Evolutionary conservation across 2,888 invertebrate species (phyloP).

Genomic region (Drosophila borealis): DNA sequence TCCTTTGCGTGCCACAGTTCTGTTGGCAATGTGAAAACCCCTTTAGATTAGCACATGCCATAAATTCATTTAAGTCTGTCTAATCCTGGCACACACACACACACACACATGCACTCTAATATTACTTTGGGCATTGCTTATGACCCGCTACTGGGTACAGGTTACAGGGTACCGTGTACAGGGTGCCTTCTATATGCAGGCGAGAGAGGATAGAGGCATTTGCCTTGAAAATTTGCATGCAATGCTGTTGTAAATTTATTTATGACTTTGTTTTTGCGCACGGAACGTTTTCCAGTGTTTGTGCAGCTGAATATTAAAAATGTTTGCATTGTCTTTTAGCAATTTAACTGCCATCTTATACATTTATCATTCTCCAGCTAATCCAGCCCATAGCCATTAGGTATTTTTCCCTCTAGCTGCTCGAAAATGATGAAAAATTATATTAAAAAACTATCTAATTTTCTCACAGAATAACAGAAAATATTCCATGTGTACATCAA

Average conservation of each 20-base stretch:
- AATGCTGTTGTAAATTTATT: slow-evolving; percentile 71
- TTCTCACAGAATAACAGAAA: neutral
- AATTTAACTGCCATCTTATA: slow-evolving; percentile 34
- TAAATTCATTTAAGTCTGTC: slow-evolving; percentile 72
- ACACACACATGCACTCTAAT: slow-evolving; percentile 33
- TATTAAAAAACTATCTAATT: slow-evolving; percentile 1
- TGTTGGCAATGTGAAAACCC: slow-evolving; percentile 40
- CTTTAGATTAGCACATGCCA: slow-evolving; percentile 68
- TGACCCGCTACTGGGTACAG: slow-evolving; percentile 3
- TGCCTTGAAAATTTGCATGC: slow-evolving; percentile 60
- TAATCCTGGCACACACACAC: slow-evolving; percentile 57
- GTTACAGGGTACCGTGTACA: neutral
- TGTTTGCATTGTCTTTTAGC: slow-evolving; percentile 54
- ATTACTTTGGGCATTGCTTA: slow-evolving; percentile 45
- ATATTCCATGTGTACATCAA: neutral
- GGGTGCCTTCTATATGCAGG: slow-evolving; percentile 19
- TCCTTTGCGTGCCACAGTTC: slow-evolving; percentile 16
- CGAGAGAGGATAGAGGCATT: slow-evolving; percentile 1
- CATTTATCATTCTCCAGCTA: slow-evolving; percentile 37
- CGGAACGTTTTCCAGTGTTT: slow-evolving; percentile 30
- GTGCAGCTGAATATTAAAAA: slow-evolving; percentile 22
- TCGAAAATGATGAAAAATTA: neutral
- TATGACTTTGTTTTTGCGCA: slow-evolving; percentile 59
- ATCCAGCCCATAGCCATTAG: neutral
- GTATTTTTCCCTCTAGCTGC: neutral